These are phyloP conservation scores for Athetis lepigone DNA, from an alignment of 2,888 invertebrate species.

Conservation along the genomic window DNA sequence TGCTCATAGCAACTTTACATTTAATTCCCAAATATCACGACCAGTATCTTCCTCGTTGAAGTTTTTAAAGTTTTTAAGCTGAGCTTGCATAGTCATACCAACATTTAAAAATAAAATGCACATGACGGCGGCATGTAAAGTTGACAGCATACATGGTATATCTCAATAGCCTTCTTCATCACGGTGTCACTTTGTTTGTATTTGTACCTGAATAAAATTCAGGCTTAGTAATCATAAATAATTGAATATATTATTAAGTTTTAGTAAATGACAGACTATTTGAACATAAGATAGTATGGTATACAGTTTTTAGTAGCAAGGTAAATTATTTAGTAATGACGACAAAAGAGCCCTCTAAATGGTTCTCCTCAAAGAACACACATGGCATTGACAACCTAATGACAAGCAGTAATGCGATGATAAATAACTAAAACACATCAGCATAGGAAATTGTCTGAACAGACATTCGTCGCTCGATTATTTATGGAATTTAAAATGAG, in stretches of 20 bases:
- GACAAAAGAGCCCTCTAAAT: neutral
- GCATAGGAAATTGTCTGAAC: conserved; percentile 39
- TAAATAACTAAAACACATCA: conserved; percentile 51
- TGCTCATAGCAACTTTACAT: conserved; percentile 6
- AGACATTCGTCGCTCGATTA: conserved; percentile 47
- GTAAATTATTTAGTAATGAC: neutral
- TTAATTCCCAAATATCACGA: conserved; percentile 21
- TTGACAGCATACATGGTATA: neutral
- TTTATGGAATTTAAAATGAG: conserved; percentile 54
- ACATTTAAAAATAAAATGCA: conserved; percentile 7
- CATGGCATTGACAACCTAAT: conserved; percentile 18
- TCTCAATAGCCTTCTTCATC: conserved; percentile 4
- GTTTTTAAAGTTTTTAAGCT: neutral
- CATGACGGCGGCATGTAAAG: neutral
- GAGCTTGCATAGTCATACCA: neutral
- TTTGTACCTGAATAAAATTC: neutral
- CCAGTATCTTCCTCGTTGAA: neutral
- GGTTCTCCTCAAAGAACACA: conserved; percentile 9
- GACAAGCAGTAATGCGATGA: conserved; percentile 18
- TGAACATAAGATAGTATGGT: neutral
- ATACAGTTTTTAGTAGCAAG: neutral
- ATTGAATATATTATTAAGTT: conserved; percentile 1
- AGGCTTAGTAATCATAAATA: conserved; percentile 13
- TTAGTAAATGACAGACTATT: neutral
- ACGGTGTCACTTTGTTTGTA: neutral